These are phyloP conservation scores for Misgurnus anguillicaudatus DNA, from an alignment of 2,113 vertebrate genomes.

Conservation along the genomic window DNA sequence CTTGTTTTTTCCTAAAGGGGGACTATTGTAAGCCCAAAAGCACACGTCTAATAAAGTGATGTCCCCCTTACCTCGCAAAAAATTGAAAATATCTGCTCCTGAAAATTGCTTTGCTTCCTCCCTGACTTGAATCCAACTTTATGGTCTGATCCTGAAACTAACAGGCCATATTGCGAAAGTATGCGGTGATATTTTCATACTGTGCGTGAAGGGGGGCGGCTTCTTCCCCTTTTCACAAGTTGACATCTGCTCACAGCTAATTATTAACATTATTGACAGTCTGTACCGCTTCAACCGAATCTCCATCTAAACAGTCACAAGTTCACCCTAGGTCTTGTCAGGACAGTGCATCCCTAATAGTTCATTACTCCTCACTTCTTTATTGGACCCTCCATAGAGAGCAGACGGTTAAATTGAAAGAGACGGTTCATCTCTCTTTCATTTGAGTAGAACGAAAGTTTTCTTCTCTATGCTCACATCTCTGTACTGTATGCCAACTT, in stretches of 20 bases:
- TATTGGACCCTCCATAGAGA: not conserved
- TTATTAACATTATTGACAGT: not conserved
- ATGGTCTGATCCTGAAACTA: conserved; percentile 7
- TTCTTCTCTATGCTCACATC: not conserved
- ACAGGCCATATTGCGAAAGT: conserved; percentile 13
- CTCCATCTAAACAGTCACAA: not conserved
- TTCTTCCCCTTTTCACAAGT: not conserved
- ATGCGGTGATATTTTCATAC: conserved; percentile 5
- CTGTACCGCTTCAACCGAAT: not conserved
- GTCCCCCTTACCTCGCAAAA: conserved; percentile 30
- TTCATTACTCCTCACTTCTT: conserved; percentile 8
- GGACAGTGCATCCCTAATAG: conserved; percentile 1
- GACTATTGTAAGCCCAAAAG: conserved; percentile 67
- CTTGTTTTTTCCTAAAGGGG: conserved; percentile 74
- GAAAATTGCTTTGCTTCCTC: conserved; percentile 19
- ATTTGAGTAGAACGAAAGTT: not conserved
- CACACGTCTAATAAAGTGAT: conserved; percentile 77
- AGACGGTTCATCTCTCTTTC: not conserved
- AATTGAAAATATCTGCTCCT: not conserved
- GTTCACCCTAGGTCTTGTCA: conserved; percentile 1
- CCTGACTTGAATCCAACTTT: not conserved
- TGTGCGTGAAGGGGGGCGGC: not conserved
- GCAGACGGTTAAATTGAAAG: not conserved
- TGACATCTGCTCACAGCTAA: conserved; percentile 17
- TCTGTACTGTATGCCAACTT: not conserved